These are phyloP conservation scores for Cyphomyrmex costatus DNA, from an alignment of 1,140 invertebrate genomes.

Conservation along the genomic window DNA sequence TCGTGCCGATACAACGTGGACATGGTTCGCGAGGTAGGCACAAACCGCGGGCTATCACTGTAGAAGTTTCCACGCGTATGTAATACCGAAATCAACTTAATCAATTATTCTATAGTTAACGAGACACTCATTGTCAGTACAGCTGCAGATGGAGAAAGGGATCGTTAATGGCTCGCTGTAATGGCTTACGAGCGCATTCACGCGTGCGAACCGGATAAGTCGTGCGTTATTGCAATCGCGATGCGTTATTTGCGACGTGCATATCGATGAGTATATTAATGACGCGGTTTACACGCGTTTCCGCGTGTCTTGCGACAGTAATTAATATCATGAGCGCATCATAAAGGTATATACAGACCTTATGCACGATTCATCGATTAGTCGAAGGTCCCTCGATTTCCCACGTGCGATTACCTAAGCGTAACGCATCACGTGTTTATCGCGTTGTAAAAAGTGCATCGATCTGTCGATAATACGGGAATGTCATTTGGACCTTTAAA, in stretches of 20 bases:
- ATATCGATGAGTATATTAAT: constrained; percentile 11
- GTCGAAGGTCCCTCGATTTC: constrained; percentile 30
- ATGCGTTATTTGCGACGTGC: constrained; percentile 7
- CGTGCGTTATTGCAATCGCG: constrained; percentile 23
- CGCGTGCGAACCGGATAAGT: constrained; percentile 2
- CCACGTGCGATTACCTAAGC: constrained; percentile 24
- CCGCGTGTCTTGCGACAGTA: constrained; percentile 26
- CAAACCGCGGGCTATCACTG: constrained; percentile 41
- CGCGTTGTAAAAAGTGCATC: neutral
- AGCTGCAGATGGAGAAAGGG: neutral
- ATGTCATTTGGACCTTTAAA: neutral
- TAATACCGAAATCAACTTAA: constrained; percentile 64
- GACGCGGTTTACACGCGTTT: constrained; percentile 11
- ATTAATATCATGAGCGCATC: constrained; percentile 7
- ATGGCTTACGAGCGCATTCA: constrained; percentile 48
- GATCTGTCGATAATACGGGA: neutral
- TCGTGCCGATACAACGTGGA: constrained; percentile 9
- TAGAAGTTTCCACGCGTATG: constrained; percentile 56
- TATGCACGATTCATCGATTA: constrained; percentile 19
- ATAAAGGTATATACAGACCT: neutral
- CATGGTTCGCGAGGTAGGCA: constrained; percentile 36
- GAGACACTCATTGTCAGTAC: constrained; percentile 46
- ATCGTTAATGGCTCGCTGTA: constrained; percentile 65
- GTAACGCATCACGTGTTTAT: neutral
- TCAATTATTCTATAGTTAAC: constrained; percentile 71